Evolutionary conservation across 2,888 invertebrate genomes (phyloP).

Genomic region (Tenthredo scrophulariae): DNA sequence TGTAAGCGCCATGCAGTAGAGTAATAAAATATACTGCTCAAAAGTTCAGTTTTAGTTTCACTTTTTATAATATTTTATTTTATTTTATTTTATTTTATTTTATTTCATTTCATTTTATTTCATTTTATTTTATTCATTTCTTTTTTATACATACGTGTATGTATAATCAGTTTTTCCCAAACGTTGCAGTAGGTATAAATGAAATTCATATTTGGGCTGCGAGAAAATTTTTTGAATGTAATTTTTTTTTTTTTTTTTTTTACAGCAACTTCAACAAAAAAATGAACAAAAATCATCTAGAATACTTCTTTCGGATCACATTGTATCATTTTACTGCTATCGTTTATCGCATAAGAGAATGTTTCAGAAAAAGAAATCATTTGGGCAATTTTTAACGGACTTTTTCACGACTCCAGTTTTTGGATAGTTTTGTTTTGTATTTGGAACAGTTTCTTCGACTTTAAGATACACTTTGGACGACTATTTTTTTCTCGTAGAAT

Average conservation of each 20-base stretch:
- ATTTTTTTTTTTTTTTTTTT: too few relatives aligned
- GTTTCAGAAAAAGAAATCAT: background rate
- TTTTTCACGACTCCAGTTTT: background rate
- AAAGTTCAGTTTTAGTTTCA: conserved; percentile 12
- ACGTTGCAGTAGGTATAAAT: background rate
- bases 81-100: background rate
- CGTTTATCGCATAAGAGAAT: background rate
- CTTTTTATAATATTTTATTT: background rate
- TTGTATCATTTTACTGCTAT: too few relatives aligned
- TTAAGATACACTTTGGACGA: background rate
- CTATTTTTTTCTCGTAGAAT: background rate
- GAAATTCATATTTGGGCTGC: background rate
- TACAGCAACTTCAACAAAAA: too few relatives aligned
- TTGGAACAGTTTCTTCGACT: background rate
- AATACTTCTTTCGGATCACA: too few relatives aligned
- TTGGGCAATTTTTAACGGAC: background rate
- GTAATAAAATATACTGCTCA: conserved; percentile 48
- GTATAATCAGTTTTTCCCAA: background rate
- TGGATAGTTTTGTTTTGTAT: background rate
- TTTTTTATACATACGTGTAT: background rate
- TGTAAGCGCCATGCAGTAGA: conserved; percentile 38
- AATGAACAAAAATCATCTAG: too few relatives aligned
- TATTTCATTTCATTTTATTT: background rate
- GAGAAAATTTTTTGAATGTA: too few relatives aligned
- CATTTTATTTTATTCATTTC: background rate